Conservation (phyloP, 1,140 invertebrate genomes). For the Antheraea pernyi region DNA sequence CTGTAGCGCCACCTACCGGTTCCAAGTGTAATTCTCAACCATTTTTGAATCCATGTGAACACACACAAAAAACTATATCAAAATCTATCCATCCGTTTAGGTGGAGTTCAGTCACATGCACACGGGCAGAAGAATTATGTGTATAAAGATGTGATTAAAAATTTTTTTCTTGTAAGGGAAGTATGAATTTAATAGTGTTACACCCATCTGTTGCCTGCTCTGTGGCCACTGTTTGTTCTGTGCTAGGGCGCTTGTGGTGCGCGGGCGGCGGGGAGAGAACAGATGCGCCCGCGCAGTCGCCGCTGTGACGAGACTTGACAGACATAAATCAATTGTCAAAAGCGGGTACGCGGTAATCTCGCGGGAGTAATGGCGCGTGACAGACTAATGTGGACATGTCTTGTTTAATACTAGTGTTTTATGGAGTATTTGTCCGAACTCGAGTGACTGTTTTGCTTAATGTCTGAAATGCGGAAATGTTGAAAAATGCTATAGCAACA, state of each 20-base stretch:
- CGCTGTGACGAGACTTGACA: slow-evolving; percentile 69
- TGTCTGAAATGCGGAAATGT: not conserved
- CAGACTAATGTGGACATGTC: slow-evolving; percentile 44
- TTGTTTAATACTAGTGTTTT: not conserved
- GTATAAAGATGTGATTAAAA: too few relatives aligned
- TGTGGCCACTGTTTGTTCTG: not conserved
- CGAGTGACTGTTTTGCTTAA: not conserved
- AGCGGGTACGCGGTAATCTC: slow-evolving; percentile 60
- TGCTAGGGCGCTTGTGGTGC: slow-evolving; percentile 24
- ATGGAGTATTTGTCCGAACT: not conserved
- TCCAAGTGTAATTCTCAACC: too few relatives aligned
- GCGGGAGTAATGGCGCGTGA: slow-evolving; percentile 52
- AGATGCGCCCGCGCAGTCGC: slow-evolving; percentile 59
- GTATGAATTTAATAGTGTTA: not conserved
- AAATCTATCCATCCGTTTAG: too few relatives aligned
- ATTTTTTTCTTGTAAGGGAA: too few relatives aligned
- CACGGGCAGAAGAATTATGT: too few relatives aligned
- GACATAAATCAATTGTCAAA: slow-evolving; percentile 77
- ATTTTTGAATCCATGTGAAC: too few relatives aligned
- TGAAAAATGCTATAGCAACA: not conserved
- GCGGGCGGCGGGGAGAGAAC: slow-evolving; percentile 25
- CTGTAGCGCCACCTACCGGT: too few relatives aligned
- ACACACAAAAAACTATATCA: too few relatives aligned
- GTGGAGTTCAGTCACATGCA: too few relatives aligned
- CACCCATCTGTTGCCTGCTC: not conserved